Conservation (phyloP, 2,113 vertebrate species). For the Burhinus bistriatus region DNA sequence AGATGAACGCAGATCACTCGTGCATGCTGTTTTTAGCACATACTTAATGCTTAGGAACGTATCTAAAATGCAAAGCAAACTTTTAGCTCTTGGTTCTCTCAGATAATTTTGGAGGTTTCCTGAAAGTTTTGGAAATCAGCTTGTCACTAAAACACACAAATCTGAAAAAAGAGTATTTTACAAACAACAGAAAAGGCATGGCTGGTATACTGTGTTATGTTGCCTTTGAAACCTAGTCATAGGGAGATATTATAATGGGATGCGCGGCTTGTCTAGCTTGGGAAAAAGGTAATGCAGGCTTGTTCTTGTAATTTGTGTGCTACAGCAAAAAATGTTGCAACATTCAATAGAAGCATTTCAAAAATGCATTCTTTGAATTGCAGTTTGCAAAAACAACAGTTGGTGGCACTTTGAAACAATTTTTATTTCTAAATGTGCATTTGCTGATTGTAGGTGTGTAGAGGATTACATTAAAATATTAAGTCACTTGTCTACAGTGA, state of each 20-base stretch:
- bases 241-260: not conserved
- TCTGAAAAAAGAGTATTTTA: not conserved
- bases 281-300: not conserved
- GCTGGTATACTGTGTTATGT: not conserved
- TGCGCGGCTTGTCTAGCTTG: not conserved
- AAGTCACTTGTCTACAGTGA: conserved; percentile 2
- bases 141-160: not conserved
- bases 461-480: conserved; percentile 18
- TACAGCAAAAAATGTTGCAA: not conserved
- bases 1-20: not conserved
- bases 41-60: not conserved
- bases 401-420: conserved; percentile 79
- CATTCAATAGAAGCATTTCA: not conserved
- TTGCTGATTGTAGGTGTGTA: conserved; percentile 34
- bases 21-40: not conserved
- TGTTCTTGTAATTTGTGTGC: not conserved
- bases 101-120: not conserved
- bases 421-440: conserved; percentile 54
- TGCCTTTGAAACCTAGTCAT: not conserved
- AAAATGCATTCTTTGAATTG: conserved; percentile 52
- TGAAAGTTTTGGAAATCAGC: not conserved
- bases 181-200: not conserved
- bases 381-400: conserved; percentile 78
- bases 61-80: not conserved
- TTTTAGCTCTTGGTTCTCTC: not conserved